These are phyloP conservation scores for Ochropleura leucogaster DNA, from an alignment of 2,888 invertebrate genomes.

Conservation along the genomic window DNA sequence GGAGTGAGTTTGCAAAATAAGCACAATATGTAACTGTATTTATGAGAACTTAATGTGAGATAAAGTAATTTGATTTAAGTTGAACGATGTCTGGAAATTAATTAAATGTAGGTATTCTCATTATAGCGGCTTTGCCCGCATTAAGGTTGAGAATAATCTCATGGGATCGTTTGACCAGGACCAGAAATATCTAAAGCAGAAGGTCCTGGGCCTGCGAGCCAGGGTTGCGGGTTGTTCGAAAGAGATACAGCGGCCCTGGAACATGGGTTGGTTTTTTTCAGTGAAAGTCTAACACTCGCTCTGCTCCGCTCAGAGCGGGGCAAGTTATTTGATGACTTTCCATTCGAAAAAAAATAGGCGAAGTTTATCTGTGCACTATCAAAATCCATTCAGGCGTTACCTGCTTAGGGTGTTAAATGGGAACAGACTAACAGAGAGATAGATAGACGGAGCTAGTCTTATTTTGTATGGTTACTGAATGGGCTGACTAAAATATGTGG, in stretches of 20 bases:
- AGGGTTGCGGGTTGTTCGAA: too few relatives aligned
- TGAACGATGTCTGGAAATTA: neutral
- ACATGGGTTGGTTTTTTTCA: too few relatives aligned
- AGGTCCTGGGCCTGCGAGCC: too few relatives aligned
- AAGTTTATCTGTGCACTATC: neutral
- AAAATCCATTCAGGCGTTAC: neutral
- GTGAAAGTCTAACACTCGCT: too few relatives aligned
- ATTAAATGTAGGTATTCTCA: too few relatives aligned
- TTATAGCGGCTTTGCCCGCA: neutral
- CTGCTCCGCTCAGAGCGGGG: too few relatives aligned
- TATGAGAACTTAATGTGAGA: neutral
- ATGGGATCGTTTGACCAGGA: neutral
- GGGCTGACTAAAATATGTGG: neutral
- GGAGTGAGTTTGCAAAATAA: neutral
- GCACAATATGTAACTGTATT: neutral
- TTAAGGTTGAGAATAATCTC: neutral
- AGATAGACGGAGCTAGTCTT: neutral
- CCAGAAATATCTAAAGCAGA: too few relatives aligned
- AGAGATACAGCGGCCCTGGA: too few relatives aligned
- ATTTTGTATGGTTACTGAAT: too few relatives aligned
- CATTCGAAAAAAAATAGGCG: too few relatives aligned
- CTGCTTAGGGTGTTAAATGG: neutral
- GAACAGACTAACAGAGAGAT: neutral
- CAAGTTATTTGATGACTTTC: too few relatives aligned
- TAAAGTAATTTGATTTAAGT: conserved; percentile 3